These are phyloP conservation scores for Eufriesea mexicana DNA, from an alignment of 1,140 invertebrate genomes.

Conservation along the genomic window DNA sequence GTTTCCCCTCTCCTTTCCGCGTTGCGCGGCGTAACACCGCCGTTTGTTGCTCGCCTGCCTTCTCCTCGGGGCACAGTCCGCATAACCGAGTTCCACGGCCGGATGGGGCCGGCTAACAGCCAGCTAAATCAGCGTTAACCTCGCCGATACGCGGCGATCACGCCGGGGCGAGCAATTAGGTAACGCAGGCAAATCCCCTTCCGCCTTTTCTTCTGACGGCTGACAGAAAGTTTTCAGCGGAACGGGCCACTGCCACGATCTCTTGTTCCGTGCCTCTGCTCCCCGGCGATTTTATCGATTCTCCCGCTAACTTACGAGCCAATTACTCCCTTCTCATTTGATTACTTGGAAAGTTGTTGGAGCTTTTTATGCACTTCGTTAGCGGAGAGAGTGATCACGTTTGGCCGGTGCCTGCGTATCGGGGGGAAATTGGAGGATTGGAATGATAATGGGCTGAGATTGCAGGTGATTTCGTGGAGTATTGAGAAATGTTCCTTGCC, in stretches of 20 bases:
- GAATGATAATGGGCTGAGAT: not conserved
- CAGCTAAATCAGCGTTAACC: slow-evolving; percentile 30
- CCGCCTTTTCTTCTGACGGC: slow-evolving; percentile 18
- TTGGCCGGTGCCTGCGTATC: not conserved
- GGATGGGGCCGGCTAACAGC: slow-evolving; percentile 25
- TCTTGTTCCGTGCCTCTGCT: not conserved
- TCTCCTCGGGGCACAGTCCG: slow-evolving; percentile 29
- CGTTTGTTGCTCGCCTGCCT: slow-evolving; percentile 36
- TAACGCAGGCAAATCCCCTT: slow-evolving; percentile 5
- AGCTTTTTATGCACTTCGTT: not conserved
- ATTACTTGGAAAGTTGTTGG: not conserved
- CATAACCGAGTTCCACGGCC: slow-evolving; percentile 60
- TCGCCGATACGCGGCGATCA: not conserved
- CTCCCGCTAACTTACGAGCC: not conserved
- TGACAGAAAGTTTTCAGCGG: not conserved
- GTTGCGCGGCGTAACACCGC: slow-evolving; percentile 31
- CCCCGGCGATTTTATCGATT: not conserved
- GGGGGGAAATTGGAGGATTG: not conserved
- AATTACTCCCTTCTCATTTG: not conserved
- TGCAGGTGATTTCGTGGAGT: not conserved
- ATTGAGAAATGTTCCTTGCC: too few relatives aligned
- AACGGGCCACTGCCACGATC: not conserved
- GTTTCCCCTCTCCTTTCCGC: slow-evolving; percentile 27
- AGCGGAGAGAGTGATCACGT: not conserved
- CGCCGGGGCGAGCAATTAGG: not conserved